Conservation (phyloP, 2,888 invertebrate genomes). For the Holacanthella duospinosa region DNA sequence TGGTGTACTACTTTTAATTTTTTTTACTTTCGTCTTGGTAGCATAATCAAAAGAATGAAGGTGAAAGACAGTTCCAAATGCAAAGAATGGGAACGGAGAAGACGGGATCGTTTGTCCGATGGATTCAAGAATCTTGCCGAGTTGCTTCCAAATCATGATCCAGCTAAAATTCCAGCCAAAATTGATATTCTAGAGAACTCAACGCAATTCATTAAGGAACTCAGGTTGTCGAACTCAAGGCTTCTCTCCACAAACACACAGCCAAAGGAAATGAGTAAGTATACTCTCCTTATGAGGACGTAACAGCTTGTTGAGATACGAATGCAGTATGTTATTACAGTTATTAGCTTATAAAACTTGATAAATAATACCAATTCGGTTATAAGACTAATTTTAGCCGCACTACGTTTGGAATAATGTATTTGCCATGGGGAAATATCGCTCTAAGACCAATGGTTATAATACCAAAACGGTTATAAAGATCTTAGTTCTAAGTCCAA, state of each 20-base stretch:
- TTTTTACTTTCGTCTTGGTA: no score
- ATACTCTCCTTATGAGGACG: not conserved
- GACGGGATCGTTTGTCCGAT: conserved; percentile 33
- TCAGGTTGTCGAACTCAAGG: conserved; percentile 34
- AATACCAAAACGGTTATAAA: no score
- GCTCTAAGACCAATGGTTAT: no score
- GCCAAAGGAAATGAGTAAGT: conserved; percentile 33
- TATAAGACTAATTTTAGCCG: no score
- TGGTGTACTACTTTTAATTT: no score
- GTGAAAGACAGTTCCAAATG: conserved; percentile 26
- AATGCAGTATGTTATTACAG: no score
- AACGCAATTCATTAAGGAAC: conserved; percentile 34
- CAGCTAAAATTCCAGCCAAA: conserved; percentile 31
- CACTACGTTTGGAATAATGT: no score
- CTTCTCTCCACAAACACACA: conserved; percentile 29
- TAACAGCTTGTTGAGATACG: no score
- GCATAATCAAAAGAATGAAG: no score
- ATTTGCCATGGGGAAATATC: no score
- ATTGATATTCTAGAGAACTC: conserved; percentile 30
- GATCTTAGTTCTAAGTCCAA: no score
- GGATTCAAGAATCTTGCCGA: conserved; percentile 32
- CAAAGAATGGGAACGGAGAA: conserved; percentile 32
- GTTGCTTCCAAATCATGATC: conserved; percentile 34
- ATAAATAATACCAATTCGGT: no score
- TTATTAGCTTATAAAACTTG: not conserved